Base-by-base conservation (phyloP, 2,888 invertebrate genomes). In the Crioceris asparagi region DNA sequence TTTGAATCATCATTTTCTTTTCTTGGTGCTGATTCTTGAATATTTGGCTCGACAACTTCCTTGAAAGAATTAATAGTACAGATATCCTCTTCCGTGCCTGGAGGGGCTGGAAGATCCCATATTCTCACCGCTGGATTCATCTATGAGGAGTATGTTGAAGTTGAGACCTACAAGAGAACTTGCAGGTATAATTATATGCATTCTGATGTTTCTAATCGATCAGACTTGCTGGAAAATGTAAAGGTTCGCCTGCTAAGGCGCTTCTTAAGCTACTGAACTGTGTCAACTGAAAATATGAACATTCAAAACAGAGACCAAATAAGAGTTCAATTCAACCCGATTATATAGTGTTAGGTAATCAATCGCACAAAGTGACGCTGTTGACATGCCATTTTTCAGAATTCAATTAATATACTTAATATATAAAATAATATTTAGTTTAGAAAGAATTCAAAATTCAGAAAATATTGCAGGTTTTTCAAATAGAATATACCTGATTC, bases 151-250 rank as follows among this genome's bases (percentile, higher is more conserved):
- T 44, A 42, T 40, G 46, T 45, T 54, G 55, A n/a, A 14, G 27
- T 14, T 49, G 54, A 48, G 51, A 64, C 65, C 66, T 66, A 66
- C 64, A 65, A 66, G 61, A 66, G 66, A 66, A 65, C 66, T 66
- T 64, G 62, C 62, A 65, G 63, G 62, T 65, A 64, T 65, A 66
- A 53, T 62, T 59, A 62, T 58, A 61, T 59, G 61, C 56, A 54
- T 57, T 54, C 51, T 49, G 51, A 14, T 11, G 46, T 41, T 36
- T 40, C 37, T 38, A 35, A 45, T 41, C 39, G 46, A 49, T 46
- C 29, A 14, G 23, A 35, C 38, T 41, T 36, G 37, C 36, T 40
- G 41, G 40, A 40, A 17, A 43, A 36, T 40, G 31, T 40, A 36
- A 33, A 38, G 33, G 40, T 38, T 40, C 43, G 23, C 29, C 35